Evolutionary conservation across 2,797 vertebrate species (phyloP).

Genomic region (Lutjanus argentimaculatus): DNA sequence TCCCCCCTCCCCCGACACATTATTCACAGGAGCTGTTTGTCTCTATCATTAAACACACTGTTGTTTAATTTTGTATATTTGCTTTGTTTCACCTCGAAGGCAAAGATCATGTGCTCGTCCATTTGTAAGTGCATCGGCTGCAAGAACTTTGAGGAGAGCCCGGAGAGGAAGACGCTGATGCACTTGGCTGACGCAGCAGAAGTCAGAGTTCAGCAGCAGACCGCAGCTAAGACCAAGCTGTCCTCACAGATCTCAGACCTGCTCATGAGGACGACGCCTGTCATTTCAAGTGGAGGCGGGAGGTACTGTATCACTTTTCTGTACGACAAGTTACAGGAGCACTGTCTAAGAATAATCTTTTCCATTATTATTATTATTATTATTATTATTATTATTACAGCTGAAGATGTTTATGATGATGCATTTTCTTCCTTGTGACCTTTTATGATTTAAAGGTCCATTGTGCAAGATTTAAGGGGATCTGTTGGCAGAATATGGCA

Average conservation of each 20-base stretch:
- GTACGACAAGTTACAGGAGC: background rate
- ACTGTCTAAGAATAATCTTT: too few relatives aligned
- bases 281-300: slow-evolving; percentile 92
- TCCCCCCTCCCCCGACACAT: background rate
- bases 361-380: too few relatives aligned
- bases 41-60: background rate
- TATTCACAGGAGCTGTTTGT: background rate
- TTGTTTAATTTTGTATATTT: background rate
- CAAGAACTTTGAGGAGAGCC: slow-evolving; percentile 99
- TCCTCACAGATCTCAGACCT: slow-evolving; percentile 98
- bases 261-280: slow-evolving; percentile 92
- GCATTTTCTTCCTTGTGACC: background rate
- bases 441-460: background rate
- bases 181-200: slow-evolving; percentile 98
- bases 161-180: slow-evolving; percentile 97
- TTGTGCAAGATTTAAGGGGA: too few relatives aligned
- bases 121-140: slow-evolving; percentile 99
- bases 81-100: slow-evolving; percentile 78
- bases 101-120: slow-evolving; percentile 99
- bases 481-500: too few relatives aligned
- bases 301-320: slow-evolving; percentile 86
- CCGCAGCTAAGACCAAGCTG: slow-evolving; percentile 97
- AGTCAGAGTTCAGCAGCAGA: slow-evolving; percentile 97
- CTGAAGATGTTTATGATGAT: background rate
- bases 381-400: background rate